Evolutionary conservation across 2,888 invertebrate genomes (phyloP), one percentile per base, ranked within the genome.

Genomic region (Amphipyra berbera): DNA sequence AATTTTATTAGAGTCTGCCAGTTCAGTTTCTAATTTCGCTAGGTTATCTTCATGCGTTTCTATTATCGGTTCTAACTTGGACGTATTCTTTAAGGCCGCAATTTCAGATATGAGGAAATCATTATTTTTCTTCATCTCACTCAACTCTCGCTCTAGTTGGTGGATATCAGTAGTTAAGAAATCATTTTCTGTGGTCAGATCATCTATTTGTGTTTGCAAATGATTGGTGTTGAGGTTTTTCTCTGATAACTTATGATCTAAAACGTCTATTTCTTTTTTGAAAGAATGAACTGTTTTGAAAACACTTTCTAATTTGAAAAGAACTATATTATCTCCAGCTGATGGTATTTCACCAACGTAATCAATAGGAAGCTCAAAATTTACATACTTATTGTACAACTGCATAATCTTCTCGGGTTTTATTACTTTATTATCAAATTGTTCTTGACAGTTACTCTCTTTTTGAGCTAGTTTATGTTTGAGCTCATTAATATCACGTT

Each of bases 21-120:
- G 83, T 85, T 97, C 96, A 0, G 94, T 91, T 89, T 97, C 97
- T 75, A 97, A 84, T 76, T 96, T 95, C 0, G 95, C 91, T 67
- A 96, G 88, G 70, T 96, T 96, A 77, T 97, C 97, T 90, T 97
- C 97, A 79, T 97, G 97, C 1, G 96, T 95, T 90, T 97, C 97
- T 52, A 96, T 96, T 54, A 97, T 97, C 0, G 97, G 96, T 86
- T 97, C 96, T 73, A 97, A 88, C 75, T 96, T 96, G n/a, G 95
- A 95, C n/a, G 93, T 91, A 81, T 95, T 96, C 82, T 96, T 96
- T 54, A 95, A 94, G 49, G 95, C 95, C 45, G 96, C 95, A 66
- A 97, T 92, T 88, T 97, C 96, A 50, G 95, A 95, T 74, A 97
- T 95, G n/a, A 97, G 89, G 62, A 96, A 94, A 79, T 96, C 97